phyloP scores from a whole-genome alignment of 2,888 invertebrate species.

The Scrobipalpa costella region DNA sequence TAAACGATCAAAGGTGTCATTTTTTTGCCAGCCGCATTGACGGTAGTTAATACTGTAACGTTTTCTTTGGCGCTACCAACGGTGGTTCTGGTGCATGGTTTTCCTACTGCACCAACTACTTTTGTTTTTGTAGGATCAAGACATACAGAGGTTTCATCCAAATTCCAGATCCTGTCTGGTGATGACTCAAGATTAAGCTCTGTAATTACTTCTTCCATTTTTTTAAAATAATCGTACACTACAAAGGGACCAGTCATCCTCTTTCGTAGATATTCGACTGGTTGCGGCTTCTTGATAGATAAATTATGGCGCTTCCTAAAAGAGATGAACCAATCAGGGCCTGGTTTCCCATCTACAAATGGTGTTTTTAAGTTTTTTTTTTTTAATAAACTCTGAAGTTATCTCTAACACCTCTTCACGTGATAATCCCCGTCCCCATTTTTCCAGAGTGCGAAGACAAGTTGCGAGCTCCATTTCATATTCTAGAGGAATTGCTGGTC shows the following conservation, averaged over 20 bases:
- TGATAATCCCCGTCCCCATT: slow-evolving; percentile 23
- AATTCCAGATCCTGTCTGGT: slow-evolving; percentile 34
- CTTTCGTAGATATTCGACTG: slow-evolving; percentile 34
- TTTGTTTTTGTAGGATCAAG: slow-evolving; percentile 39
- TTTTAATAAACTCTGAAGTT: slow-evolving; percentile 31
- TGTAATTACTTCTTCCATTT: slow-evolving; percentile 25
- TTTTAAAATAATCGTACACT: slow-evolving; percentile 30
- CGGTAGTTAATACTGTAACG: not conserved
- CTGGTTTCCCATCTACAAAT: slow-evolving; percentile 34
- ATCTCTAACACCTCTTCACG: slow-evolving; percentile 34
- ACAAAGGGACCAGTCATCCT: slow-evolving; percentile 33
- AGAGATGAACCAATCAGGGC: slow-evolving; percentile 36
- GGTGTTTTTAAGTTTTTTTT: slow-evolving; percentile 28
- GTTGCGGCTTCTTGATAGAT: slow-evolving; percentile 40
- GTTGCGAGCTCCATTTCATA: slow-evolving; percentile 29
- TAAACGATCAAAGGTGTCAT: not conserved
- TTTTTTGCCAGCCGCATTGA: not conserved
- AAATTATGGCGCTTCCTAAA: slow-evolving; percentile 35
- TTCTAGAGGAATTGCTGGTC: slow-evolving; percentile 31
- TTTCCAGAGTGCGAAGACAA: slow-evolving; percentile 31
- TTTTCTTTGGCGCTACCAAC: slow-evolving; percentile 1
- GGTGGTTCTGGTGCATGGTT: slow-evolving; percentile 33
- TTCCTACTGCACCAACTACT: slow-evolving; percentile 35
- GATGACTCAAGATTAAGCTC: slow-evolving; percentile 23
- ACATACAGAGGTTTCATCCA: slow-evolving; percentile 37